Conservation (phyloP, 2,113 vertebrate genomes). For the Hystrix cristata region DNA sequence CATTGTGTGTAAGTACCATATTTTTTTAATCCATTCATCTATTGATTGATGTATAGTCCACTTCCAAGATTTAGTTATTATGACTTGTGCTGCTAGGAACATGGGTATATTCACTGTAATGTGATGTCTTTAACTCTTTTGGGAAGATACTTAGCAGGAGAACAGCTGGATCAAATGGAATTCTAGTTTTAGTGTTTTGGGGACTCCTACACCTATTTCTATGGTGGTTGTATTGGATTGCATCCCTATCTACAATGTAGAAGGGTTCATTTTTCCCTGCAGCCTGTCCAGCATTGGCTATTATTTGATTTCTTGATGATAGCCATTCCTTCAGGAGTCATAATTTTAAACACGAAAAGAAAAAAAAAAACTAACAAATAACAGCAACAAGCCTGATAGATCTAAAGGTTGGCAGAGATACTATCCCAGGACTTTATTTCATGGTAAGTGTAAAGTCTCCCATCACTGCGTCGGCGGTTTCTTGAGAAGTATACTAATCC, state of each 20-base stretch:
- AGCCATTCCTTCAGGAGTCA: background rate
- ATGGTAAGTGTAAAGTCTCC: background rate
- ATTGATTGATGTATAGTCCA: background rate
- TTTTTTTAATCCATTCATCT: background rate
- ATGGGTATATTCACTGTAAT: background rate
- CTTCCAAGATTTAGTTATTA: background rate
- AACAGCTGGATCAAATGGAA: background rate
- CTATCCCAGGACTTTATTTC: background rate
- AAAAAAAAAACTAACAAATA: background rate
- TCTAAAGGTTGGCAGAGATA: background rate
- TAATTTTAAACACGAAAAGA: background rate
- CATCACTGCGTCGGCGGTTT: background rate
- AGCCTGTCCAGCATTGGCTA: background rate
- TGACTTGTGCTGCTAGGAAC: background rate
- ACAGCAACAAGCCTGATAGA: background rate
- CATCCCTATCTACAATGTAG: background rate
- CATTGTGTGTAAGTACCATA: background rate
- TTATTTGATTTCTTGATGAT: background rate
- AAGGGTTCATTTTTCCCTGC: background rate
- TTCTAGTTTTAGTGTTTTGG: background rate
- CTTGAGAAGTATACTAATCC: background rate
- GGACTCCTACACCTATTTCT: background rate
- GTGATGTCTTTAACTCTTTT: background rate
- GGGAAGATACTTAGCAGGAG: background rate
- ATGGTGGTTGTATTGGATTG: background rate